Percentiles rank a stretch among this genome's conserved stretches.
These are phyloP conservation scores for Glomeris marginata DNA, from an alignment of 2,888 invertebrate genomes.

Conservation along the genomic window DNA sequence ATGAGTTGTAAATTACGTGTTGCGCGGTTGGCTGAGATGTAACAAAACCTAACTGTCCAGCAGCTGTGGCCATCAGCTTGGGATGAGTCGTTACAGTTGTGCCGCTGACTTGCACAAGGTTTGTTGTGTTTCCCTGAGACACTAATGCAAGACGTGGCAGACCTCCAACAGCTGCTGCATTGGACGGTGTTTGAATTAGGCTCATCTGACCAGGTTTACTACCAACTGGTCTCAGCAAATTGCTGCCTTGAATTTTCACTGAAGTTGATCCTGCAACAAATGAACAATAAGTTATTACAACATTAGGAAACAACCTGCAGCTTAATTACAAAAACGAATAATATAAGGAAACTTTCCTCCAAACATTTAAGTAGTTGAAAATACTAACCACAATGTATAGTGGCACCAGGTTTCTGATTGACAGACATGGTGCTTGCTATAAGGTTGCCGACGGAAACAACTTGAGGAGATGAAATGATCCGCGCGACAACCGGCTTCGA, in stretches of 20 bases:
- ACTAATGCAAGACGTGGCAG: slow-evolving; percentile 14
- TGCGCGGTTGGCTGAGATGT: slow-evolving; percentile 12
- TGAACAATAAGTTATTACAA: background rate
- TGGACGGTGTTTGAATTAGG: slow-evolving; percentile 9
- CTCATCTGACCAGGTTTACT: slow-evolving; percentile 12
- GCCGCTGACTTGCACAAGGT: slow-evolving; percentile 13
- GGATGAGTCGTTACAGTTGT: slow-evolving; percentile 12
- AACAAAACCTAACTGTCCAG: slow-evolving; percentile 14
- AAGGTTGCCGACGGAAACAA: slow-evolving; percentile 16
- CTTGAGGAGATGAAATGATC: slow-evolving; percentile 15
- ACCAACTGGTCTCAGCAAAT: slow-evolving; percentile 11
- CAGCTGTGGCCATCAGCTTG: slow-evolving; percentile 13
- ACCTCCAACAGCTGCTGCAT: background rate
- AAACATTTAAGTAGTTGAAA: background rate
- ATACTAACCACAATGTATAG: slow-evolving; percentile 8
- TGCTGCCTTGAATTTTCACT: slow-evolving; percentile 16
- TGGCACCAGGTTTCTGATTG: slow-evolving; percentile 10
- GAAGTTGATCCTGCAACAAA: slow-evolving; percentile 11
- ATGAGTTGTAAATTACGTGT: slow-evolving; percentile 8
- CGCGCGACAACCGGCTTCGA: slow-evolving; percentile 15
- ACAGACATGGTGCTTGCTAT: slow-evolving; percentile 14
- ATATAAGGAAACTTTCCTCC: no score
- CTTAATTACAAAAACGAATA: background rate
- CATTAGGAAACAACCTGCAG: background rate
- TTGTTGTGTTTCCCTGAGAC: slow-evolving; percentile 14